These are phyloP conservation scores for Nycteola revayana DNA, from an alignment of 2,888 invertebrate species.

Conservation along the genomic window DNA sequence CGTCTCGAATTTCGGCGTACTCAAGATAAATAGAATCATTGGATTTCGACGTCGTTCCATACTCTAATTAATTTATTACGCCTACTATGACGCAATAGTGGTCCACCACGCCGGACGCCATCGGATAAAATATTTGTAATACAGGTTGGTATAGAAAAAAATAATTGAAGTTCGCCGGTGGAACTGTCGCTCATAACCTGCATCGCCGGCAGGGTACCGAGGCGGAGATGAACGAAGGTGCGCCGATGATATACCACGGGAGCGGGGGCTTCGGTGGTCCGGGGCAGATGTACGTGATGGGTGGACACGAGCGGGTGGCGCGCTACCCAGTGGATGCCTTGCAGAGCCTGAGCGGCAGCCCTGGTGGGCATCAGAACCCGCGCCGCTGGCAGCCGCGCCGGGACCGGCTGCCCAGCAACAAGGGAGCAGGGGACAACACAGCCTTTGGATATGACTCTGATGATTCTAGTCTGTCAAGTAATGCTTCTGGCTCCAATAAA, in stretches of 20 bases:
- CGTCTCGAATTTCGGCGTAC: conserved; percentile 71
- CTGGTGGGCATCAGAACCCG: conserved; percentile 44
- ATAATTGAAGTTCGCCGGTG: conserved; percentile 29
- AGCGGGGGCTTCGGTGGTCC: conserved; percentile 56
- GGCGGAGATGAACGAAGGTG: conserved; percentile 65
- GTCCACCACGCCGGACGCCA: conserved; percentile 45
- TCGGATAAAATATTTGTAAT: conserved; percentile 48
- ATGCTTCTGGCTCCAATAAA: conserved; percentile 73
- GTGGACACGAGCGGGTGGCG: conserved; percentile 51
- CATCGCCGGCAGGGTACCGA: conserved; percentile 43
- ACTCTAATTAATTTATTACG: conserved; percentile 56
- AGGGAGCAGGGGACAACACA: conserved; percentile 46
- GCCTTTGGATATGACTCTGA: conserved; percentile 75
- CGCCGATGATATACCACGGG: conserved; percentile 66
- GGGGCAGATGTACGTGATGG: conserved; percentile 56
- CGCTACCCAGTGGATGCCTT: conserved; percentile 60
- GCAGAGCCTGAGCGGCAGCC: conserved; percentile 44
- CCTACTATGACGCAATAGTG: conserved; percentile 70
- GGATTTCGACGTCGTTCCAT: conserved; percentile 57
- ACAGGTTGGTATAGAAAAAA: conserved; percentile 56
- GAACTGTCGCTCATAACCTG: conserved; percentile 29
- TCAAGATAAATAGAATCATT: conserved; percentile 60
- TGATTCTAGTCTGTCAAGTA: conserved; percentile 76
- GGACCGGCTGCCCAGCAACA: conserved; percentile 45
- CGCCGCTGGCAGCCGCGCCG: conserved; percentile 56